Evolutionary conservation across 2,113 vertebrate genomes (phyloP).

Genomic region (Eonycteris spelaea): DNA sequence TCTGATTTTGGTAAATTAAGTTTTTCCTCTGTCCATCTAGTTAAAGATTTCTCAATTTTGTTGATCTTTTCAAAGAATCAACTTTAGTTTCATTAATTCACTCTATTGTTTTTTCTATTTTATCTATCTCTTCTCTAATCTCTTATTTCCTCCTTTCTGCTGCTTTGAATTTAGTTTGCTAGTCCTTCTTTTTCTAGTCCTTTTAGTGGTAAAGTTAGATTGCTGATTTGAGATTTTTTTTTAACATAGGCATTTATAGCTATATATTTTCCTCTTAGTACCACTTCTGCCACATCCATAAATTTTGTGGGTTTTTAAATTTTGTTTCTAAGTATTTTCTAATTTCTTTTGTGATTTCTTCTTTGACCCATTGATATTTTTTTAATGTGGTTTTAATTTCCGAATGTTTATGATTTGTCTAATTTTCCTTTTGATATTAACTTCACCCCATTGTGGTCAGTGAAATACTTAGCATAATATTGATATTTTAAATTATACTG

Average conservation of each 20-base stretch:
- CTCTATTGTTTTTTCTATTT: background rate
- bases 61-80: background rate
- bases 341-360: too few relatives aligned
- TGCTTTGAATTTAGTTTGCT: background rate
- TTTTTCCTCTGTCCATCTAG: background rate
- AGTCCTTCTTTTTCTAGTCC: background rate
- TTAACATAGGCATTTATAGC: background rate
- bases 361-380: too few relatives aligned
- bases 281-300: too few relatives aligned
- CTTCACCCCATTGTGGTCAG: too few relatives aligned
- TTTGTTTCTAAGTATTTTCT: too few relatives aligned
- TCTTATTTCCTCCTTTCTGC: background rate
- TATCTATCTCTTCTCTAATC: background rate
- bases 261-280: too few relatives aligned
- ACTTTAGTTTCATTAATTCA: background rate
- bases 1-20: background rate
- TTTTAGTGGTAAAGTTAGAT: background rate
- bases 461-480: too few relatives aligned
- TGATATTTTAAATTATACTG: too few relatives aligned
- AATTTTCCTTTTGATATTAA: too few relatives aligned
- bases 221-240: background rate
- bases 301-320: too few relatives aligned
- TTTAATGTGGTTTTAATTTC: too few relatives aligned
- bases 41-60: background rate
- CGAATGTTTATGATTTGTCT: too few relatives aligned